Conservation (phyloP, 2,797 vertebrate species). For the Lagodon rhomboides region DNA sequence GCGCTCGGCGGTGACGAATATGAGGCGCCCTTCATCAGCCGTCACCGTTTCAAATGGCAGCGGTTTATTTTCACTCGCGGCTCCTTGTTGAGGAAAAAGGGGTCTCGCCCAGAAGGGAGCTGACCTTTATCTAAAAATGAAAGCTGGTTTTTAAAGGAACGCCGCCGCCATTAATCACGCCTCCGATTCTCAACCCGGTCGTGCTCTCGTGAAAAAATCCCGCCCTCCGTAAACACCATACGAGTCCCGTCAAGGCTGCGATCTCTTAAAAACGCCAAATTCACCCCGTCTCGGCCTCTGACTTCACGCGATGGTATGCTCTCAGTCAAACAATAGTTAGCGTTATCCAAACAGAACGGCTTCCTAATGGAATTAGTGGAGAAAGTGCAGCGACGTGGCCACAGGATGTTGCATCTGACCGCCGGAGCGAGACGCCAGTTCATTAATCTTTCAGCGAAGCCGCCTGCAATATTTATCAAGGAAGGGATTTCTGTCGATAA, state of each 20-base stretch:
- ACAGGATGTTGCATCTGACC: conserved; percentile 67
- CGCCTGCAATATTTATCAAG: conserved; percentile 76
- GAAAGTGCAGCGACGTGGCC: conserved; percentile 37
- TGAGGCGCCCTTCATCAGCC: conserved; percentile 29
- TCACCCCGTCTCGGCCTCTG: conserved; percentile 15
- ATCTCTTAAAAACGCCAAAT: conserved; percentile 9
- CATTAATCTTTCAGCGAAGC: conserved; percentile 75
- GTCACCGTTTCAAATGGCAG: conserved; percentile 43
- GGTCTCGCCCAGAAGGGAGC: conserved; percentile 26
- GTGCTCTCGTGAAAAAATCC: background rate
- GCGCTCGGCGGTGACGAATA: conserved; percentile 39
- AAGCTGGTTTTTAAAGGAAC: conserved; percentile 23
- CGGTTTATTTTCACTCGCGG: conserved; percentile 50
- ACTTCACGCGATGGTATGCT: conserved; percentile 29
- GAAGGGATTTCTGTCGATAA: conserved; percentile 67
- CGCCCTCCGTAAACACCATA: background rate
- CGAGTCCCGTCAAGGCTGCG: conserved; percentile 29
- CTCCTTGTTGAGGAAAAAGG: conserved; percentile 43
- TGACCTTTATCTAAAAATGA: conserved; percentile 61
- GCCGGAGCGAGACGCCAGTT: conserved; percentile 47
- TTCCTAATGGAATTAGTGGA: conserved; percentile 65
- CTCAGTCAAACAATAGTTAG: conserved; percentile 58
- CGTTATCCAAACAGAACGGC: conserved; percentile 63
- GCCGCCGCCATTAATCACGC: conserved; percentile 36
- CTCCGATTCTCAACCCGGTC: conserved; percentile 1